Conservation (phyloP, 37 sponge, comb jelly and placozoan genomes). For the Beroe forskalii region DNA sequence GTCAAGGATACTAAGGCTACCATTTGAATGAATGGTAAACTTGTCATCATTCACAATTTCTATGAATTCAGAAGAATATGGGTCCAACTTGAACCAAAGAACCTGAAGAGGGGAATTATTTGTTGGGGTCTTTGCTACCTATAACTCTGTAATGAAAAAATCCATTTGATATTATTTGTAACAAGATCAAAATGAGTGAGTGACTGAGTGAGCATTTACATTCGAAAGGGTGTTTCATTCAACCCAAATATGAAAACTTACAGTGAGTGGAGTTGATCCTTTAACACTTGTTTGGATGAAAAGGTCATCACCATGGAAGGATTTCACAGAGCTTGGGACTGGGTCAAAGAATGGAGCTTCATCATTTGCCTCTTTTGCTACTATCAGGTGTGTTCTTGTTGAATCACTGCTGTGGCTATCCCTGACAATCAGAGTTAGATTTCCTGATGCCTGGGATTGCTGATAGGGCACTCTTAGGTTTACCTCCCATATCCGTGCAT, state of each 20-base stretch:
- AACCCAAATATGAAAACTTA: no score
- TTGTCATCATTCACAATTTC: neutral
- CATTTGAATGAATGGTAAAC: neutral
- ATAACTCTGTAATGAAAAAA: no score
- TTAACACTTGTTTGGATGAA: neutral
- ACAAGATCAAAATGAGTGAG: no score
- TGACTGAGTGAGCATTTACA: no score
- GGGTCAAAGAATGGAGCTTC: conserved; percentile 33
- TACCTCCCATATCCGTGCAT: no score
- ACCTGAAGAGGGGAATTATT: no score
- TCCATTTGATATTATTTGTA: no score
- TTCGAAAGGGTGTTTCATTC: no score
- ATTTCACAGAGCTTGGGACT: neutral
- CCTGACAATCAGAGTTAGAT: neutral
- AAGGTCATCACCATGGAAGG: neutral
- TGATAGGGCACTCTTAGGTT: no score
- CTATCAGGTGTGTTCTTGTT: neutral
- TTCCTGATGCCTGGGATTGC: neutral
- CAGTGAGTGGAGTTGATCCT: neutral
- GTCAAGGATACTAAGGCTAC: neutral
- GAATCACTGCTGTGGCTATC: neutral
- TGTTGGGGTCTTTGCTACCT: no score
- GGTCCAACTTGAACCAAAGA: no score
- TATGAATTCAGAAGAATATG: neutral
- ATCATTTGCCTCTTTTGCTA: neutral